Base-by-base conservation (phyloP, 1,140 invertebrate species). In the Pseudomyrmex pallidus region DNA sequence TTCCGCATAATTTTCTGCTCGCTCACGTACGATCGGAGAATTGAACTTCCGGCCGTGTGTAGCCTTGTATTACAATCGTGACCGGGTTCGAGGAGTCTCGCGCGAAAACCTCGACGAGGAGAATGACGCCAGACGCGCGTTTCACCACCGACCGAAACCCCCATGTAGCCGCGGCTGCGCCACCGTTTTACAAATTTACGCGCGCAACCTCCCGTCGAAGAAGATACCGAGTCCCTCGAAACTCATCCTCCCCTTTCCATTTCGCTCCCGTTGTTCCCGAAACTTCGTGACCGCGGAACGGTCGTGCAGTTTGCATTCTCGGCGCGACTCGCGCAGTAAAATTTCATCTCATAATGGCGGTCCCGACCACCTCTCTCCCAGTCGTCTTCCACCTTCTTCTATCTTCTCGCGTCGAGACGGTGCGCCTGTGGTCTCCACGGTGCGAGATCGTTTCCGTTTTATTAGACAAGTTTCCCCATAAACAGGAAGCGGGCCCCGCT, bases 401-500 rank as follows among this genome's bases (percentile, higher is more conserved):
- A 7, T 15, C 15, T 68, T 22, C 15, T 54, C 50, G 25, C 46
- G 48, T 44, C 46, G 46, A 35, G 35, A 46, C 13, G 15, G 8
- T 12, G 57, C 57, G 25, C n/a, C 22, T 17, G 56, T 22, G 62
- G 44, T 35, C 52, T 63, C 80, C 54, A 22, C 72, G 52, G 20
- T 50, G 44, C 46, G 56, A 52, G 46, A 70, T 84, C 50, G 80
- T 74, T 74, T 50, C 50, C 64, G 59, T 74, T 89, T 89, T 89
- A 90, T 89, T 89, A 77, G 68, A 63, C 66, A 89, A 89, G 67
- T 89, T 89, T 76, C 46, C 66, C 64, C 74, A 83, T 86, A 88
- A 89, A 88, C 86, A 72, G 80, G 57, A 74, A 78, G 17, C 35
- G 76, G 82, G 12, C 46, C 35, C 17, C 50, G 56, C 61, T 63